These are phyloP conservation scores for Gymnothorax javanicus DNA, from an alignment of 2,797 vertebrate species.

Conservation along the genomic window DNA sequence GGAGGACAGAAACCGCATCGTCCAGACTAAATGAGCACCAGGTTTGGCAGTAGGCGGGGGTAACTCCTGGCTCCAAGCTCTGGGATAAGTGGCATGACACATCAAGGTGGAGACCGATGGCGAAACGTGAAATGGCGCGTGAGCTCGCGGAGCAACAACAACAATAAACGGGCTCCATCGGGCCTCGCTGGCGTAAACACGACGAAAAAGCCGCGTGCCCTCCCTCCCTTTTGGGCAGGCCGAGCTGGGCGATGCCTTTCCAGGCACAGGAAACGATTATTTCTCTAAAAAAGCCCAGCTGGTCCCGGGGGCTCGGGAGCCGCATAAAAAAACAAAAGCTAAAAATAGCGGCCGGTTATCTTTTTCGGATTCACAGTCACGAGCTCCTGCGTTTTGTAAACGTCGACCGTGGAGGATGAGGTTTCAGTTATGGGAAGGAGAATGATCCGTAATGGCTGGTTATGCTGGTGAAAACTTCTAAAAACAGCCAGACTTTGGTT, in stretches of 20 bases:
- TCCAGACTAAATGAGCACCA: neutral
- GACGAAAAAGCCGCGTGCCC: neutral
- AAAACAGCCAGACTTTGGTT: neutral
- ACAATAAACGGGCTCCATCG: neutral
- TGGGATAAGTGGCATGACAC: neutral
- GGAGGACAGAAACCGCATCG: neutral
- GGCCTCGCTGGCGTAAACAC: neutral
- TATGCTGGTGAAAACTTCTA: neutral
- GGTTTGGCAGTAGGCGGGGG: neutral
- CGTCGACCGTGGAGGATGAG: neutral
- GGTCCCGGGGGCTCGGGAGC: neutral
- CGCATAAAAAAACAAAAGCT: neutral
- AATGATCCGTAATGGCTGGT: neutral
- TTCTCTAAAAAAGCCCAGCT: neutral
- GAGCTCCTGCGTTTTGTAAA: neutral
- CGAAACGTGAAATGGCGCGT: neutral
- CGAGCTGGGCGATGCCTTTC: constrained; percentile 2
- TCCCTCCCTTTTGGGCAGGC: neutral
- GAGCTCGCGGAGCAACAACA: neutral
- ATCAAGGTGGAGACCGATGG: neutral
- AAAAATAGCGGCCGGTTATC: neutral
- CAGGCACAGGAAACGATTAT: constrained; percentile 5
- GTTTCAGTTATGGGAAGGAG: neutral
- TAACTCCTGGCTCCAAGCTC: neutral
- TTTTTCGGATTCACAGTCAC: neutral